A percentile compares a stretch with the other conserved stretches of the same genome.
Evolutionary conservation across 2,797 vertebrate genomes (phyloP).

Genomic region (Anomalospiza imberbis): DNA sequence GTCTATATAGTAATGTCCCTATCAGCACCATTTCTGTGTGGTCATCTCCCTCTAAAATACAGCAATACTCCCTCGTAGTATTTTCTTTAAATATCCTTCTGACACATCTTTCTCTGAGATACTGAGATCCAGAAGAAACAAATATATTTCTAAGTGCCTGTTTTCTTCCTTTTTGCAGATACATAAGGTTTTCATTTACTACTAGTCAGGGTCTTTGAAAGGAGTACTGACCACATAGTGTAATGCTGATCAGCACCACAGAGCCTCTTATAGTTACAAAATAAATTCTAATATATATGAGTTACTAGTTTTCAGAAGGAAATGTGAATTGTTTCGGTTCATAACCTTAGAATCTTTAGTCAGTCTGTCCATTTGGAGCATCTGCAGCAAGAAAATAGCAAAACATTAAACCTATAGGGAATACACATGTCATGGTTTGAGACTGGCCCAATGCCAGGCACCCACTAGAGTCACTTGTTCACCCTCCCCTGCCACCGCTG

Average conservation of each 20-base stretch:
- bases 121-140: background rate
- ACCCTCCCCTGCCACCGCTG: background rate
- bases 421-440: background rate
- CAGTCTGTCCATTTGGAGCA: background rate
- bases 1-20: background rate
- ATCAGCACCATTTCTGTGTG: background rate
- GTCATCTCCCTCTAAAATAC: background rate
- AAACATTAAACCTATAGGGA: background rate
- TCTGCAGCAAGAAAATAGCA: background rate
- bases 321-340: background rate
- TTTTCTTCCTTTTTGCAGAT: background rate
- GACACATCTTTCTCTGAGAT: background rate
- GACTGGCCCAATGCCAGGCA: background rate
- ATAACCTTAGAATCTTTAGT: background rate
- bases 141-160: background rate
- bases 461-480: background rate
- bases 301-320: background rate
- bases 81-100: background rate
- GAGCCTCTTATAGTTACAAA: background rate
- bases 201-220: background rate
- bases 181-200: background rate
- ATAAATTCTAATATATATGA: background rate
- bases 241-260: background rate
- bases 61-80: background rate
- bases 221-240: background rate